Conservation (phyloP, 2,888 invertebrate species). For the Xiphydria camelus region DNA sequence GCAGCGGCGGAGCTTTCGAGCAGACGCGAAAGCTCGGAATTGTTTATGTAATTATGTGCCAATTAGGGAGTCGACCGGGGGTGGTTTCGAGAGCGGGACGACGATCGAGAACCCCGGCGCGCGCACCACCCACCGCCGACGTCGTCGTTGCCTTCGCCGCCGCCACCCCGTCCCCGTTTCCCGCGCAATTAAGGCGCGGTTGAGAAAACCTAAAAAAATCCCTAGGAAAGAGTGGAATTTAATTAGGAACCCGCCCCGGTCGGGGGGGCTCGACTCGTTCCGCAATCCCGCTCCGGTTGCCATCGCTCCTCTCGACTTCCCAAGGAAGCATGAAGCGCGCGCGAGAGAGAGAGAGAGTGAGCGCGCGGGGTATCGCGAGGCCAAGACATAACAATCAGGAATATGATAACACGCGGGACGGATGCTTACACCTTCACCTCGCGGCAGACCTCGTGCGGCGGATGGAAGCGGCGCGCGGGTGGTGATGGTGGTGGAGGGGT, state of each 20-base stretch:
- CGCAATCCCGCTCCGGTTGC: conserved; percentile 18
- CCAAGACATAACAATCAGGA: conserved; percentile 55
- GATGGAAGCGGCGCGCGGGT: no score
- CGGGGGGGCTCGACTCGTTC: conserved; percentile 10
- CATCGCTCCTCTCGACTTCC: conserved; percentile 41
- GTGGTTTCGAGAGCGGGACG: no score
- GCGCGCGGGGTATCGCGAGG: conserved; percentile 25
- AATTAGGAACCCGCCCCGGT: conserved; percentile 45
- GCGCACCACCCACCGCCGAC: no score
- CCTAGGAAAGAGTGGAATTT: conserved; percentile 54
- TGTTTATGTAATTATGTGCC: conserved; percentile 55
- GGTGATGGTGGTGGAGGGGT: not conserved
- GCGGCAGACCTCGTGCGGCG: conserved; percentile 36
- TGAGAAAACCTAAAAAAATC: conserved; percentile 49
- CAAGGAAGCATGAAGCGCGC: conserved; percentile 45
- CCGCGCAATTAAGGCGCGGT: conserved; percentile 53
- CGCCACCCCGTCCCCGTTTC: conserved; percentile 30
- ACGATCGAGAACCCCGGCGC: no score
- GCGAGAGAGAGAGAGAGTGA: not conserved
- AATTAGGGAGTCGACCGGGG: conserved; percentile 49
- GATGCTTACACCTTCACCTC: conserved; percentile 49
- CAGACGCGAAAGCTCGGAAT: conserved; percentile 23
- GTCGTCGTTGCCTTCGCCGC: no score
- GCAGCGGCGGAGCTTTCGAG: not conserved
- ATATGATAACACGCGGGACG: conserved; percentile 53